Conservation (phyloP, 2,888 invertebrate species). For the Euzophera pinguis region DNA sequence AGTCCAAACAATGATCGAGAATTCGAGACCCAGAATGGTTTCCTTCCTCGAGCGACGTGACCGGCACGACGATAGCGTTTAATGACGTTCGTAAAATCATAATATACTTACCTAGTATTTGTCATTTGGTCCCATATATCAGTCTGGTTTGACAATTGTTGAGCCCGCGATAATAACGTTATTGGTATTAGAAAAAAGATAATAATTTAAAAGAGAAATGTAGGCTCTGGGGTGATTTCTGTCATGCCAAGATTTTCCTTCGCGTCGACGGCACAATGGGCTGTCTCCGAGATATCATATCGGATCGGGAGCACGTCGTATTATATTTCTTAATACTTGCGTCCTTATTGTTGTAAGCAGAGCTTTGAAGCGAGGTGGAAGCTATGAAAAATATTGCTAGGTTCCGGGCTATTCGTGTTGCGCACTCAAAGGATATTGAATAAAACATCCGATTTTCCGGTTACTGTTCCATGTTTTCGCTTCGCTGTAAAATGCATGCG, state of each 20-base stretch:
- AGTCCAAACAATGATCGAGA: conserved; percentile 17
- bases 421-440: conserved; percentile 8
- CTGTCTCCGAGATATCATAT: background rate
- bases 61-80: conserved; percentile 8
- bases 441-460: conserved; percentile 5
- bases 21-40: conserved; percentile 15
- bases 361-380: background rate
- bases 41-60: conserved; percentile 16
- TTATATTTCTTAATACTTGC: conserved; percentile 1
- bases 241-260: background rate
- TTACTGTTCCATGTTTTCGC: background rate
- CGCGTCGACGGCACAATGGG: conserved; percentile 20
- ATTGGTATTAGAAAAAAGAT: conserved; percentile 20
- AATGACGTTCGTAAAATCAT: conserved; percentile 24
- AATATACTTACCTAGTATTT: conserved; percentile 18
- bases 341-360: conserved; percentile 4
- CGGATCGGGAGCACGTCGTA: background rate
- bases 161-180: conserved; percentile 27
- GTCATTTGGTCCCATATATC: conserved; percentile 20
- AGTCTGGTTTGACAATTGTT: conserved; percentile 30
- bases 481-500: background rate
- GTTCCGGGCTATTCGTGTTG: background rate
- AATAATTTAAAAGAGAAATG: conserved; percentile 22
- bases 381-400: background rate
- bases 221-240: conserved; percentile 12